phyloP scores from a whole-genome alignment of 2,113 vertebrate genomes.

The Chloropsis cyanopogon region DNA sequence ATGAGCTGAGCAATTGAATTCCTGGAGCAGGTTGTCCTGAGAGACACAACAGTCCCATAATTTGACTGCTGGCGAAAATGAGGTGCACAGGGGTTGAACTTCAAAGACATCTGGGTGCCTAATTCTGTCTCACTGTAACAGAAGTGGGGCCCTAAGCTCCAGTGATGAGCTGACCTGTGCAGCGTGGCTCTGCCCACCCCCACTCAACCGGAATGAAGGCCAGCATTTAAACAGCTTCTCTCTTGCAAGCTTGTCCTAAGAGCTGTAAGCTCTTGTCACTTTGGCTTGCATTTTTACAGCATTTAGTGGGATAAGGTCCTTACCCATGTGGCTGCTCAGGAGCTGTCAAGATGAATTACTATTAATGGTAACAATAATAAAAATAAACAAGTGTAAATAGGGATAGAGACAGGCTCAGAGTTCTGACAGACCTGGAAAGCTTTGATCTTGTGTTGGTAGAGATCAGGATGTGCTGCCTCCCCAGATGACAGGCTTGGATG shows the following conservation, averaged over 20 bases:
- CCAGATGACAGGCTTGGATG: background rate
- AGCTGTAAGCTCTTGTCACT: background rate
- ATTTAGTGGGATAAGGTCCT: background rate
- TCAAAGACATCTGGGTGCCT: background rate
- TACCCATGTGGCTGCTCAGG: background rate
- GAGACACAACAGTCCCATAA: background rate
- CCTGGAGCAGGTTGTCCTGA: background rate
- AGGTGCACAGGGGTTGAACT: background rate
- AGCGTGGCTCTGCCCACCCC: background rate
- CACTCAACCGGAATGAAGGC: background rate
- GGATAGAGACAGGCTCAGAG: background rate
- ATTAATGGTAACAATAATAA: conserved; percentile 26
- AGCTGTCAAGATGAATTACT: conserved; percentile 8
- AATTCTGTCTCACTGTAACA: background rate
- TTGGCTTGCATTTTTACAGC: background rate
- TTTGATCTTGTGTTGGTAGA: conserved; percentile 26
- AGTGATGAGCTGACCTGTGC: background rate
- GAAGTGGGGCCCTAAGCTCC: background rate
- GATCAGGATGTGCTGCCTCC: background rate
- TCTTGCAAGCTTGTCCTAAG: background rate
- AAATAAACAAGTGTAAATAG: conserved; percentile 30
- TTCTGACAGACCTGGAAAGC: conserved; percentile 7
- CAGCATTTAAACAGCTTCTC: background rate
- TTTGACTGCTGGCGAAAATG: background rate
- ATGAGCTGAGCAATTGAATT: background rate